Percentiles rank a stretch among this genome's conserved stretches.
phyloP scores from a whole-genome alignment of 2,113 vertebrate species.

The Dolichotis patagonum region DNA sequence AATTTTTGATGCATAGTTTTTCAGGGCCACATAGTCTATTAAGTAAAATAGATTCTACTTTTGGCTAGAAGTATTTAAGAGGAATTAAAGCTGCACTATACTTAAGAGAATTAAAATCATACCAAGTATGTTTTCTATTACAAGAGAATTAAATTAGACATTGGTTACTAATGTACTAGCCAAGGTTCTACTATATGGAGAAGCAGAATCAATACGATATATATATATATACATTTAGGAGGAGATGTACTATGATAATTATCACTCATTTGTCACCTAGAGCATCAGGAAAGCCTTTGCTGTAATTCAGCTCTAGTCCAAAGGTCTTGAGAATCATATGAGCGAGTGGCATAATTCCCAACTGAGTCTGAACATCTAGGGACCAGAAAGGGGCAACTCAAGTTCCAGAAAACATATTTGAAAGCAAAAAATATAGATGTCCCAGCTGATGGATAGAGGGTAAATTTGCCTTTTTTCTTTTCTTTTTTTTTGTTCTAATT shows the following conservation, averaged over 20 bases:
- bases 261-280: neutral
- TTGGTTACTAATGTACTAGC: neutral
- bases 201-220: neutral
- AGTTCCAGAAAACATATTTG: neutral
- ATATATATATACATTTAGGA: neutral
- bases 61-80: neutral
- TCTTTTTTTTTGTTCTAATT: neutral
- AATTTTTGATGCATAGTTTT: neutral
- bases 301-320: neutral
- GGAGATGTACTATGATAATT: neutral
- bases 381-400: neutral
- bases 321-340: neutral
- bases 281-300: neutral
- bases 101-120: neutral
- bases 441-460: neutral
- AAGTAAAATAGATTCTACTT: neutral
- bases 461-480: neutral
- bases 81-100: neutral
- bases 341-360: neutral
- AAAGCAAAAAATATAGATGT: neutral
- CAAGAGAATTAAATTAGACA: neutral
- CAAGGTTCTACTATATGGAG: neutral
- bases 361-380: neutral
- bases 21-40: neutral
- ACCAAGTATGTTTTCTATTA: neutral